Evolutionary conservation across 2,888 invertebrate genomes (phyloP).

Genomic region (Leuctra nigra): DNA sequence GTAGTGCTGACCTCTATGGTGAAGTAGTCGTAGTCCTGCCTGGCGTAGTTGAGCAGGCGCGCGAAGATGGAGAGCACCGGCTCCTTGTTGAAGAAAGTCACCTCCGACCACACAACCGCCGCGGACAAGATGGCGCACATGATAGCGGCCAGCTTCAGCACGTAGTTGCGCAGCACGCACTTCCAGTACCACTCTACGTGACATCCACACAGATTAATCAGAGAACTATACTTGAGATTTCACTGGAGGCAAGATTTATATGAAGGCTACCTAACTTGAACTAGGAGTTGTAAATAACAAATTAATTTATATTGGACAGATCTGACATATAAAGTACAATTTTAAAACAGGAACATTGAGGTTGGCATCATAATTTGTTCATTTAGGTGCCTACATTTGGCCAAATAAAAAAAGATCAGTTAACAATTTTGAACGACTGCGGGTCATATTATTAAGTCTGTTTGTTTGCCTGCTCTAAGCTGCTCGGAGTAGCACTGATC

Average conservation of each 20-base stretch:
- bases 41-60: conserved; percentile 79
- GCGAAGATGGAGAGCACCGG: conserved; percentile 96
- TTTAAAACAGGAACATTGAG: too few species aligned
- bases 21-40: conserved; percentile 78
- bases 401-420: too few species aligned
- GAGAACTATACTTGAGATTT: too few species aligned
- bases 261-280: background rate
- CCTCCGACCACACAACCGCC: conserved; percentile 98
- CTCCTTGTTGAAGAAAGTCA: conserved; percentile 89
- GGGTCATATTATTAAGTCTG: too few species aligned
- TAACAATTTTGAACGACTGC: too few species aligned
- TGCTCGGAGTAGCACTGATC: too few species aligned
- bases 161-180: conserved; percentile 71
- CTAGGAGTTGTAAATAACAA: background rate
- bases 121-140: conserved; percentile 71
- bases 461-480: too few species aligned
- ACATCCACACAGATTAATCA: conserved; percentile 6
- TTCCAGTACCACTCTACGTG: conserved; percentile 95
- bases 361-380: too few species aligned
- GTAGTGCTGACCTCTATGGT: conserved; percentile 89
- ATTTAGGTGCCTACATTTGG: too few species aligned
- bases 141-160: conserved; percentile 65
- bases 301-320: background rate
- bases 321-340: background rate
- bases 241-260: conserved; percentile 20